These are phyloP conservation scores for Dasypogon diadema DNA, from an alignment of 2,888 invertebrate species.

Conservation along the genomic window DNA sequence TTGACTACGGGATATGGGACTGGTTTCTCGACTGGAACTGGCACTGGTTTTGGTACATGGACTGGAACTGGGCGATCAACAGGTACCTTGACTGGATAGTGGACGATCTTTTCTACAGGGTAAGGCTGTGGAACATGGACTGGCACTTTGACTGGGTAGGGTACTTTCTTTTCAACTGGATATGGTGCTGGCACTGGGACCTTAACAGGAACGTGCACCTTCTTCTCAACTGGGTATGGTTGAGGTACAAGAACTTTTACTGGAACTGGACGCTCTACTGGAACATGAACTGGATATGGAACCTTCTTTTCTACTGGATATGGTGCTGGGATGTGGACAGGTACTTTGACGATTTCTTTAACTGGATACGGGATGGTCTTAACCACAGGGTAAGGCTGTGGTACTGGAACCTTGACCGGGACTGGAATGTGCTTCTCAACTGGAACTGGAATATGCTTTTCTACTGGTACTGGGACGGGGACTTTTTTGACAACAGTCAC, in stretches of 20 bases:
- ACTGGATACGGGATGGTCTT: conserved; percentile 77
- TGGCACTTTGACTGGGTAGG: conserved; percentile 78
- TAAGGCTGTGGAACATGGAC: conserved; percentile 79
- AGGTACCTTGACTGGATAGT: conserved; percentile 77
- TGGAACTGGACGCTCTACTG: conserved; percentile 75
- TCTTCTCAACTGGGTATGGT: conserved; percentile 85
- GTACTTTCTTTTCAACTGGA: conserved; percentile 73
- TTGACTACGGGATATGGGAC: conserved; percentile 75
- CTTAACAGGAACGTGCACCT: conserved; percentile 77
- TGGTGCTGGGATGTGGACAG: conserved; percentile 78
- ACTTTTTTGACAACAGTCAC: conserved; percentile 80
- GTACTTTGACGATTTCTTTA: conserved; percentile 80
- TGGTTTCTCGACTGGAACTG: conserved; percentile 71
- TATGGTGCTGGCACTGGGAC: conserved; percentile 80
- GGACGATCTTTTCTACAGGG: conserved; percentile 78
- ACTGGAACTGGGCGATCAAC: conserved; percentile 78
- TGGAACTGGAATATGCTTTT: conserved; percentile 78
- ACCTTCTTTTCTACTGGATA: conserved; percentile 75
- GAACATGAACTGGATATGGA: conserved; percentile 74
- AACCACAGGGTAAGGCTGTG: conserved; percentile 79
- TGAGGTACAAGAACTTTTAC: conserved; percentile 79
- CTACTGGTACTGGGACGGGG: conserved; percentile 79
- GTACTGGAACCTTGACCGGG: conserved; percentile 75
- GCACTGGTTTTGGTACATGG: conserved; percentile 71
- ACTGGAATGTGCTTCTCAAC: conserved; percentile 73